Conservation (phyloP, 2,888 invertebrate genomes). For the Yponomeuta plumbellus region DNA sequence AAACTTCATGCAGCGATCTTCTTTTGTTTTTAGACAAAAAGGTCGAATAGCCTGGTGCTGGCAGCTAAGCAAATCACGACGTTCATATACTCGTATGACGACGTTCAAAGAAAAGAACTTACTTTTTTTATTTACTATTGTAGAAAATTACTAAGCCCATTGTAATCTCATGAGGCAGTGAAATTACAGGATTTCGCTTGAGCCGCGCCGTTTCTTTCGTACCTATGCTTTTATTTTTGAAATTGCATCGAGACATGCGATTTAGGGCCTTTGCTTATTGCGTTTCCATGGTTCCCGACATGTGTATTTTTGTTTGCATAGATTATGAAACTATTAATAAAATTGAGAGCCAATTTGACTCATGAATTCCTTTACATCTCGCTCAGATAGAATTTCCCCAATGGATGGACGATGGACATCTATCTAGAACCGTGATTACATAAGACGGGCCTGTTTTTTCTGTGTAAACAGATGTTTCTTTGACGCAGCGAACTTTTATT, state of each 20-base stretch:
- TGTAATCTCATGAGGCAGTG: slow-evolving; percentile 4
- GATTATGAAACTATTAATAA: too few relatives aligned
- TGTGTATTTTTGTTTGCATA: too few relatives aligned
- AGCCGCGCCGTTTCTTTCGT: neutral
- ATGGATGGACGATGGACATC: too few relatives aligned
- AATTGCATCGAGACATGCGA: slow-evolving; percentile 13
- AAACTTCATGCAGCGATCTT: neutral
- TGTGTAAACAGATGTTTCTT: too few relatives aligned
- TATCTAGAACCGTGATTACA: too few relatives aligned
- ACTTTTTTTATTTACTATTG: neutral
- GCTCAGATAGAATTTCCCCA: too few relatives aligned
- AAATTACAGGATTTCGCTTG: slow-evolving; percentile 7
- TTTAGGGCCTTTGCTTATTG: neutral
- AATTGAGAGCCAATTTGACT: too few relatives aligned
- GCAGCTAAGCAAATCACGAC: neutral
- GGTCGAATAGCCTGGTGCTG: neutral
- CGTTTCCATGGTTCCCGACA: too few relatives aligned
- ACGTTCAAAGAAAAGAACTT: neutral
- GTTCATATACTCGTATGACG: neutral
- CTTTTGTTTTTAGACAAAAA: neutral
- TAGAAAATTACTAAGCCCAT: slow-evolving; percentile 2
- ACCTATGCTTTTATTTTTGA: neutral
- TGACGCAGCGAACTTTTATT: too few relatives aligned
- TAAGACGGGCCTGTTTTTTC: too few relatives aligned
- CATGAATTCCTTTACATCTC: too few relatives aligned